A percentile compares a stretch with the other conserved stretches of the same genome.
These are phyloP conservation scores for Encarsia formosa DNA, from an alignment of 2,888 invertebrate genomes.

Conservation along the genomic window DNA sequence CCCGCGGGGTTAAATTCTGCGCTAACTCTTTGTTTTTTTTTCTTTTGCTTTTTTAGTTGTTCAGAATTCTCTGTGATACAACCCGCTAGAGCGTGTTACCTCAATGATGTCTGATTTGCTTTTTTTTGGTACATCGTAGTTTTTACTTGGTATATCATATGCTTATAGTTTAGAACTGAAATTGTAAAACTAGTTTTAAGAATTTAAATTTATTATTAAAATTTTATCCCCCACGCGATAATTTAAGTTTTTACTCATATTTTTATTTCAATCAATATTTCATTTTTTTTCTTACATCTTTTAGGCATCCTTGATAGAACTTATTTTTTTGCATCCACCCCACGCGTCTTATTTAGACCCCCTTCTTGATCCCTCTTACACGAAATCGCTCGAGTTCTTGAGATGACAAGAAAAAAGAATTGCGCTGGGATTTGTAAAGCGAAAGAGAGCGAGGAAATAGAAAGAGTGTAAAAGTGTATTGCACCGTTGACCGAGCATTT, in stretches of 20 bases:
- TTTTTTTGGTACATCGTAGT: too few relatives aligned
- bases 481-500: slow-evolving; percentile 15
- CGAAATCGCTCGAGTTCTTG: slow-evolving; percentile 22
- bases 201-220: too few relatives aligned
- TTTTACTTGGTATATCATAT: too few relatives aligned
- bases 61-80: too few relatives aligned
- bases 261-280: background rate
- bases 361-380: slow-evolving; percentile 21
- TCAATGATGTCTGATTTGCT: too few relatives aligned
- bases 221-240: background rate
- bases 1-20: too few relatives aligned
- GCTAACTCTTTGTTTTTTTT: too few relatives aligned
- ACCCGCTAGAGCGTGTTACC: too few relatives aligned
- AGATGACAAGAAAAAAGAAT: slow-evolving; percentile 26
- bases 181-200: too few relatives aligned
- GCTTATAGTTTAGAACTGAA: too few relatives aligned
- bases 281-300: background rate
- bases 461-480: background rate
- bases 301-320: background rate
- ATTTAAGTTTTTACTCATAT: background rate
- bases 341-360: background rate
- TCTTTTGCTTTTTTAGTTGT: too few relatives aligned
- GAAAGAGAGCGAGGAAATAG: slow-evolving; percentile 13
- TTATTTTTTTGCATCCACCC: slow-evolving; percentile 4
- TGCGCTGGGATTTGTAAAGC: slow-evolving; percentile 24